These are phyloP conservation scores for Coryphaenoides rupestris DNA, from an alignment of 2,113 vertebrate genomes.

Conservation along the genomic window DNA sequence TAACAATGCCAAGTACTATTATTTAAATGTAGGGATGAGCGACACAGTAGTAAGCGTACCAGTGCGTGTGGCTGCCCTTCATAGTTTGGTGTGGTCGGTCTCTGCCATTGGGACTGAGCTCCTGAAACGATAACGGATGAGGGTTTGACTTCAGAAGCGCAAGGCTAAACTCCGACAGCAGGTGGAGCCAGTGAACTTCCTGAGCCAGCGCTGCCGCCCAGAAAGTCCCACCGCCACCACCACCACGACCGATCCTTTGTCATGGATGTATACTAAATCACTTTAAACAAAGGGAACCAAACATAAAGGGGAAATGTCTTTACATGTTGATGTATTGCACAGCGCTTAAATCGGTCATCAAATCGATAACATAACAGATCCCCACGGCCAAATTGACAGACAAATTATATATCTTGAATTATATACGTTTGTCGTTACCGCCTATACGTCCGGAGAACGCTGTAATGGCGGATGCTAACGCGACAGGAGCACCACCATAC, in stretches of 20 bases:
- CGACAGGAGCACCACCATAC: conserved; percentile 58
- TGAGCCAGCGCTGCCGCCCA: conserved; percentile 9
- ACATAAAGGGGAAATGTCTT: background rate
- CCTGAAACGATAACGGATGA: conserved; percentile 38
- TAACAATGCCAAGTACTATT: too few species aligned
- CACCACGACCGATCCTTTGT: too few species aligned
- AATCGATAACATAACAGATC: too few species aligned
- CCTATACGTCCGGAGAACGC: background rate
- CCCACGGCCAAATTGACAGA: too few species aligned
- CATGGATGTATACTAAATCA: background rate
- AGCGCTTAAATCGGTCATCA: too few species aligned
- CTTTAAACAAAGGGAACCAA: background rate
- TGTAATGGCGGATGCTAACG: background rate
- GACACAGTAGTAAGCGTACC: conserved; percentile 76
- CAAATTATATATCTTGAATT: too few species aligned
- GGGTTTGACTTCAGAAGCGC: background rate
- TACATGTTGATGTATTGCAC: too few species aligned
- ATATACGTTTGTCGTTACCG: too few species aligned
- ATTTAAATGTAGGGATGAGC: too few species aligned
- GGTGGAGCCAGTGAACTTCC: conserved; percentile 56
- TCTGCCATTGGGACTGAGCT: conserved; percentile 92
- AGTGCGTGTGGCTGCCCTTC: conserved; percentile 89
- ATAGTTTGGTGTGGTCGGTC: conserved; percentile 86
- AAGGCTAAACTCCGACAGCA: conserved; percentile 46
- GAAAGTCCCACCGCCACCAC: conserved; percentile 2